Evolutionary conservation across 2,888 invertebrate species (phyloP).

Genomic region (Priocnemis perturbator): DNA sequence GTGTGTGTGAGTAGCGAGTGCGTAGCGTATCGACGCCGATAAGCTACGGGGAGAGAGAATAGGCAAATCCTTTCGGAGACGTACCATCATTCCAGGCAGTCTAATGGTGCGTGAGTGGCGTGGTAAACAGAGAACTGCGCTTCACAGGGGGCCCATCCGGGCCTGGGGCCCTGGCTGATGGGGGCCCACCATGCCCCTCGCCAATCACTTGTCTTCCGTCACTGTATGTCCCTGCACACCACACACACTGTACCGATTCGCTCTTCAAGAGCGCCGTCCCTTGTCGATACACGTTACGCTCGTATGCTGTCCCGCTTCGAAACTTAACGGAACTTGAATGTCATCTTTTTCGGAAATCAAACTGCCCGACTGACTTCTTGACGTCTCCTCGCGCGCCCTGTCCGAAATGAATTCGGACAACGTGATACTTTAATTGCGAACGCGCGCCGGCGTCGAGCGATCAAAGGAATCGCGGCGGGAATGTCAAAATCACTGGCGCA

Average conservation of each 20-base stretch:
- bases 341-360: slow-evolving; percentile 48
- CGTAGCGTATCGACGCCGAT: too few species aligned
- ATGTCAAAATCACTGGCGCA: too few species aligned
- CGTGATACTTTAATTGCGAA: background rate
- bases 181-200: slow-evolving; percentile 66
- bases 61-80: slow-evolving; percentile 43
- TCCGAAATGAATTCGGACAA: slow-evolving; percentile 16
- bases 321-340: slow-evolving; percentile 59
- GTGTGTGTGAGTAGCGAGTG: too few species aligned
- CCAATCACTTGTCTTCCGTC: slow-evolving; percentile 23
- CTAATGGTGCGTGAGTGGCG: slow-evolving; percentile 50
- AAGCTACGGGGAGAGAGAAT: slow-evolving; percentile 1
- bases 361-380: slow-evolving; percentile 16
- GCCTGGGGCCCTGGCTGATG: slow-evolving; percentile 65
- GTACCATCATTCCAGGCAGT: slow-evolving; percentile 73
- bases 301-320: background rate
- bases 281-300: too few species aligned
- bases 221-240: background rate
- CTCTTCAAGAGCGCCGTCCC: slow-evolving; percentile 6
- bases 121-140: slow-evolving; percentile 56
- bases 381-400: slow-evolving; percentile 17
- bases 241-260: background rate
- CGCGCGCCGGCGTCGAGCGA: too few species aligned
- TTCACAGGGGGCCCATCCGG: slow-evolving; percentile 64
- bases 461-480: too few species aligned